These are phyloP conservation scores for Scelioninae gen. 1 DNA, from an alignment of 2,888 invertebrate species.

Conservation along the genomic window DNA sequence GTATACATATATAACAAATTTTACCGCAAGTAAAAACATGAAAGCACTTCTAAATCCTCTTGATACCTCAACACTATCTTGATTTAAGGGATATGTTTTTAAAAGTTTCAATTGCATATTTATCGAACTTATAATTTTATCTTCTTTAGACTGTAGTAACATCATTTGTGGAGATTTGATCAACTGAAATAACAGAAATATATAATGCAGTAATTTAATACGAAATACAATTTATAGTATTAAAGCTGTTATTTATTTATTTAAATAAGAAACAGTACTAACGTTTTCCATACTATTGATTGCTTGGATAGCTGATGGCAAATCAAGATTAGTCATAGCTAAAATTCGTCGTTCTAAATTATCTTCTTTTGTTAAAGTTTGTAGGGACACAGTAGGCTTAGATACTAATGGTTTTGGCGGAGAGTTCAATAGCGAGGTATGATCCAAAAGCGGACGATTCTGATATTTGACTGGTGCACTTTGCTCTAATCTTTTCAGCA, in stretches of 20 bases:
- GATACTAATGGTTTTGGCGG: slow-evolving; percentile 85
- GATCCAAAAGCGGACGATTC: slow-evolving; percentile 83
- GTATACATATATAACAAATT: too few species aligned
- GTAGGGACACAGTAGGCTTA: slow-evolving; percentile 82
- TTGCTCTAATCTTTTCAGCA: slow-evolving; percentile 89
- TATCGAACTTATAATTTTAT: slow-evolving; percentile 81
- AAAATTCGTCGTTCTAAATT: slow-evolving; percentile 85
- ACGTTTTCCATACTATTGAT: slow-evolving; percentile 90
- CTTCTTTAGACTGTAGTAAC: slow-evolving; percentile 80
- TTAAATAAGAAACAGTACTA: slow-evolving; percentile 56
- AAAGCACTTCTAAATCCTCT: slow-evolving; percentile 86
- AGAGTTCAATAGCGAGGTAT: slow-evolving; percentile 76
- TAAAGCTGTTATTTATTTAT: not conserved
- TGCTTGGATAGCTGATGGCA: slow-evolving; percentile 87
- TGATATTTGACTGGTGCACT: slow-evolving; percentile 81
- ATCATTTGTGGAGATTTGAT: slow-evolving; percentile 80
- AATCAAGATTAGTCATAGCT: slow-evolving; percentile 88
- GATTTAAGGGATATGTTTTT: slow-evolving; percentile 81
- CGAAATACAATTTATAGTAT: not conserved
- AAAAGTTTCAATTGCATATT: slow-evolving; percentile 82
- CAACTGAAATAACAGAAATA: slow-evolving; percentile 73
- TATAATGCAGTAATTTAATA: slow-evolving; percentile 7
- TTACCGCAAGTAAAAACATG: slow-evolving; percentile 85
- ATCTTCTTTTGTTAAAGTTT: slow-evolving; percentile 84
- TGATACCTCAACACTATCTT: slow-evolving; percentile 84